Percentiles rank a stretch among this genome's conserved stretches.
Evolutionary conservation across 2,888 invertebrate genomes (phyloP).

Genomic region (Junonia oenone): DNA sequence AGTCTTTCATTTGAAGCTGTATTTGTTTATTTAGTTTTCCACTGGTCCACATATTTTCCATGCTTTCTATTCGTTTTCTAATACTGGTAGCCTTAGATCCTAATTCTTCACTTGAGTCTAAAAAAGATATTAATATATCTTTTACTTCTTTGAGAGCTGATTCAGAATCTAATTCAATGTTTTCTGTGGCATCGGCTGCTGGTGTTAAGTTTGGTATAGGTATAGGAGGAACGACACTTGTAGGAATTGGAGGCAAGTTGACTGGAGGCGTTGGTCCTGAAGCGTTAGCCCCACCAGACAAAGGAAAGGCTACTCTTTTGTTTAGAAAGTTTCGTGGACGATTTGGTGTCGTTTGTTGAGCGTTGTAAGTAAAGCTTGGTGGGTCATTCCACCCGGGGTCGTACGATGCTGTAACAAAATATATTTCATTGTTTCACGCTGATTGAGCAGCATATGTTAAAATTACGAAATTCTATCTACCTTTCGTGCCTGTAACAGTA

Average conservation of each 20-base stretch:
- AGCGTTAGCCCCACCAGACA: constrained; percentile 44
- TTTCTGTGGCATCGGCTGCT: constrained; percentile 14
- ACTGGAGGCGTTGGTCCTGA: constrained; percentile 34
- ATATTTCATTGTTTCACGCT: not conserved
- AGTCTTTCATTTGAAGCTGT: constrained; percentile 65
- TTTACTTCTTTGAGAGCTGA: constrained; percentile 53
- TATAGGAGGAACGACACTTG: constrained; percentile 21
- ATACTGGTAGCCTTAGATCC: constrained; percentile 73
- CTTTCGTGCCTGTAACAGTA: constrained; percentile 36
- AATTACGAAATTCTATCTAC: constrained; percentile 29
- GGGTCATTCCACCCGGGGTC: constrained; percentile 82
- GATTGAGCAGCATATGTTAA: not conserved
- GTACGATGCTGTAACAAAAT: constrained; percentile 52
- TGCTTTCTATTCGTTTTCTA: constrained; percentile 68
- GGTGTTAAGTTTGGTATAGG: constrained; percentile 24
- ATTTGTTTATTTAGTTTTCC: constrained; percentile 73
- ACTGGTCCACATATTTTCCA: constrained; percentile 80
- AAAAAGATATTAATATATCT: constrained; percentile 46
- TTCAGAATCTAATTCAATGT: constrained; percentile 47
- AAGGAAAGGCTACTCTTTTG: constrained; percentile 75
- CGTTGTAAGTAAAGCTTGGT: constrained; percentile 69
- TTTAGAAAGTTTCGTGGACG: constrained; percentile 70
- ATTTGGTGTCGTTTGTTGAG: constrained; percentile 56
- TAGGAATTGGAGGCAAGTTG: constrained; percentile 51
- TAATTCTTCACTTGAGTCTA: constrained; percentile 58